Percentiles rank a stretch among this genome's conserved stretches.
These are phyloP conservation scores for Sinocyclocheilus grahami DNA, from an alignment of 2,113 vertebrate genomes.

Conservation along the genomic window DNA sequence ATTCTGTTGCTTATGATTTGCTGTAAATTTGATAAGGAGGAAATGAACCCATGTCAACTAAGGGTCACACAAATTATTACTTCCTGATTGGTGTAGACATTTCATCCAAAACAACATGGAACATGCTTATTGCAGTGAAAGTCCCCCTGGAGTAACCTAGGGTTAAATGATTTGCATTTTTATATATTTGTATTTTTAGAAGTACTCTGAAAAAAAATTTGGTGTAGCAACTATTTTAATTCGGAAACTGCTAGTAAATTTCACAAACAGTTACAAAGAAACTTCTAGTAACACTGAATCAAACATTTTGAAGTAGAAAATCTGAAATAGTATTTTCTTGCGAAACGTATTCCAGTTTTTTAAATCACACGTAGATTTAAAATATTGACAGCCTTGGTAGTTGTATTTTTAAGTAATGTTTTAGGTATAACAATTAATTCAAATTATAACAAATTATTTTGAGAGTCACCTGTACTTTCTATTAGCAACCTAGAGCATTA, in stretches of 20 bases:
- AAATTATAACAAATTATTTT: background rate
- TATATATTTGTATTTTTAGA: too few species aligned
- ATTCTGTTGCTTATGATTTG: background rate
- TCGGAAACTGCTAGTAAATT: too few species aligned
- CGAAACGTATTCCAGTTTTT: too few species aligned
- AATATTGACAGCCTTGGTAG: too few species aligned
- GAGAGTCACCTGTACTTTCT: background rate
- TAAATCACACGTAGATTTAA: too few species aligned
- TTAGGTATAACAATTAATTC: background rate
- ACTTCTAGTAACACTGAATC: too few species aligned
- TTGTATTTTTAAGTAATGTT: background rate
- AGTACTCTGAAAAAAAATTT: too few species aligned
- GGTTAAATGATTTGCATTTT: background rate
- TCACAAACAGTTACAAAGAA: too few species aligned
- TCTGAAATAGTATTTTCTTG: too few species aligned
- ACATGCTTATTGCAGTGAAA: background rate
- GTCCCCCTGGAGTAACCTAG: background rate
- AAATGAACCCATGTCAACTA: slow-evolving; percentile 19
- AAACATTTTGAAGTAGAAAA: too few species aligned
- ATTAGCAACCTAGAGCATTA: background rate
- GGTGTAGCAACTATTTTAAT: too few species aligned
- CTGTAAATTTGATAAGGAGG: background rate
- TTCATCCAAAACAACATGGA: background rate
- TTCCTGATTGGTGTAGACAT: background rate
- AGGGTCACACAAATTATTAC: background rate